Base-by-base conservation (phyloP, 2,797 vertebrate genomes). In the Sandelia bainsii region DNA sequence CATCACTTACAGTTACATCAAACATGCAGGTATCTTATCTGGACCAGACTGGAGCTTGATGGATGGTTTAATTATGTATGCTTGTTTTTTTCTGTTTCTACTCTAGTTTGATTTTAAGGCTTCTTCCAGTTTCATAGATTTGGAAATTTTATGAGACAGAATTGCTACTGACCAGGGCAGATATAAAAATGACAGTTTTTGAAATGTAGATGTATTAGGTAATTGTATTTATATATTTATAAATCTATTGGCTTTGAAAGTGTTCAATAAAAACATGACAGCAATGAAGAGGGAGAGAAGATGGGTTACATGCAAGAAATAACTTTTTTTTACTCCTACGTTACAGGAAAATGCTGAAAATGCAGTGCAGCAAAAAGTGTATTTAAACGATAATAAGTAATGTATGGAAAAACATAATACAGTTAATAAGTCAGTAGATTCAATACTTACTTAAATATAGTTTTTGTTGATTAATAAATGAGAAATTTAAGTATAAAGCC, bases 21-120 rank as follows among this genome's bases (percentile, higher is more conserved):
- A 72, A 52, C 65, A 22, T 53, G n/a, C 25, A 62, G 59, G 50
- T 82, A 72, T 88, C 64, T 77, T 88, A 84, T 85, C 73, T 87
- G 49, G 66, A 76, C 48, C 69, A 77, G 62, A 64, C 49, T 23
- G 13, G 59, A 77, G 25, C 66, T 83, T 89, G 83, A 90, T 85
- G 66, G 72, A 88, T 90, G 72, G 71, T 79, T 83, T 84, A 86
- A 86, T 89, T 88, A 86, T 83, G 40, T 62, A 42, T 17, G 23
- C 44, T 75, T 78, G 74, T 84, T 68, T 69, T 64, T 46, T 17
- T 50, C 11, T 37, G 11, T 34, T 19, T 22, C 17, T 22, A 61
- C 8, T 62, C 32, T 61, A 12, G 45, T 53, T 54, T 50, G 0
- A 71, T 77, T 52, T 79, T 17, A n/a, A 6, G n/a, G 32, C 16